Percentiles rank a stretch among this genome's conserved stretches.
Conservation (phyloP, 2,113 vertebrate species). For the Martes martes region DNA sequence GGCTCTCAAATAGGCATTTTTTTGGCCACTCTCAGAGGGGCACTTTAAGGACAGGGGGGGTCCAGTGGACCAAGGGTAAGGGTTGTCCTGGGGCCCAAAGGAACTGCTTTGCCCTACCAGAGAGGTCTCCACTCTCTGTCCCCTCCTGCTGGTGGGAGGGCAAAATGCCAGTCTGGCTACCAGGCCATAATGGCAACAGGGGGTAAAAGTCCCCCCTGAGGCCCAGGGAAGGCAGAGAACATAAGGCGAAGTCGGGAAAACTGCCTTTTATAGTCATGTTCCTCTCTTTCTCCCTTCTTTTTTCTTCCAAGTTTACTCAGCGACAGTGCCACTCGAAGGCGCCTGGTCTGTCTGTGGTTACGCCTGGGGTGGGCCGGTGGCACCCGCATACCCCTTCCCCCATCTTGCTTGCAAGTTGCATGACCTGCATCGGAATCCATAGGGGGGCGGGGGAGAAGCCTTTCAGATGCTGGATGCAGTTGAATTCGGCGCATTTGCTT, state of each 20-base stretch:
- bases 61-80: background rate
- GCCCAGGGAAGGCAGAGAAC: conserved; percentile 18
- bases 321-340: conserved; percentile 35
- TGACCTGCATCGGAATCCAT: conserved; percentile 71
- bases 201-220: conserved; percentile 41
- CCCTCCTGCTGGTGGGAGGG: conserved; percentile 73
- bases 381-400: conserved; percentile 36
- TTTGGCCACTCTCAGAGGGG: background rate
- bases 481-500: conserved; percentile 60
- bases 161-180: conserved; percentile 63
- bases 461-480: conserved; percentile 65
- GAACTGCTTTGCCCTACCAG: conserved; percentile 28
- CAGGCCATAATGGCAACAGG: conserved; percentile 35
- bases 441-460: conserved; percentile 58
- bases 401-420: conserved; percentile 58
- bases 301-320: conserved; percentile 37
- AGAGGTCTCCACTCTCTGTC: conserved; percentile 63
- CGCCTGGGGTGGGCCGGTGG: background rate
- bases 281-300: background rate
- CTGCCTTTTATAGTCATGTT: conserved; percentile 70
- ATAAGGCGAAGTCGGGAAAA: conserved; percentile 13
- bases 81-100: conserved; percentile 44
- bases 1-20: background rate
- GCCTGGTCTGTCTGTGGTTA: background rate
- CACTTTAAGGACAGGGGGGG: background rate